phyloP scores from a whole-genome alignment of 1,140 invertebrate species.

The Pseudachorutes palmiensis region DNA sequence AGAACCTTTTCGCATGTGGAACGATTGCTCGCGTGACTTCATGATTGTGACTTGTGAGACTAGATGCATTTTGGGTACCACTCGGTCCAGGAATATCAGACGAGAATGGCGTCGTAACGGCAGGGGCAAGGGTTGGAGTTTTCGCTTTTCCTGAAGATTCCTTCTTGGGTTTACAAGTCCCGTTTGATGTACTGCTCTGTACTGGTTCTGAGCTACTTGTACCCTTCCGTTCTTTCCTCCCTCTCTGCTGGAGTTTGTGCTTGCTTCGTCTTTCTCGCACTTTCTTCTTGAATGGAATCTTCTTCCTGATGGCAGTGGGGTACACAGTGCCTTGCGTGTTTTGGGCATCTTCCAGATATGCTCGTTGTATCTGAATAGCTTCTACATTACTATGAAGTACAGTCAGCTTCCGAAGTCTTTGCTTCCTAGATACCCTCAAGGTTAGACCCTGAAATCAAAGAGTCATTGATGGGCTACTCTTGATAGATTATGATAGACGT shows the following conservation, averaged over 20 bases:
- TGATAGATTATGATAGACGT: not conserved
- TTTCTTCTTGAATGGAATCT: conserved; percentile 65
- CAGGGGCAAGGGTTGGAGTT: not conserved
- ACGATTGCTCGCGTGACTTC: conserved; percentile 33
- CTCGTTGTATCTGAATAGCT: conserved; percentile 36
- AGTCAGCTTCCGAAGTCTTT: conserved; percentile 33
- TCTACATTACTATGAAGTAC: conserved; percentile 37
- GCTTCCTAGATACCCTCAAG: not conserved
- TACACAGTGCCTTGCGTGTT: conserved; percentile 51
- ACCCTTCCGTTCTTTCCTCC: conserved; percentile 17
- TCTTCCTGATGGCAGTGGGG: conserved; percentile 59
- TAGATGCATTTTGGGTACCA: not conserved
- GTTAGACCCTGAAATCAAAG: not conserved
- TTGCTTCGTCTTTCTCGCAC: conserved; percentile 51
- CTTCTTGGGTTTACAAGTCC: not conserved
- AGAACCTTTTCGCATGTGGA: conserved; percentile 34
- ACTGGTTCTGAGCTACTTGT: not conserved
- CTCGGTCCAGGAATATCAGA: not conserved
- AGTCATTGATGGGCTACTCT: not conserved
- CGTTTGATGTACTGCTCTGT: conserved; percentile 17
- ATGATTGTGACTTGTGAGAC: conserved; percentile 11
- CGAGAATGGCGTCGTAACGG: not conserved
- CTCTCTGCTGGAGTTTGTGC: conserved; percentile 12
- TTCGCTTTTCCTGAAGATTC: not conserved
- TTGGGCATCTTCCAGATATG: conserved; percentile 44